Evolutionary conservation across 2,113 vertebrate genomes (phyloP).

Genomic region (Upupa epops): DNA sequence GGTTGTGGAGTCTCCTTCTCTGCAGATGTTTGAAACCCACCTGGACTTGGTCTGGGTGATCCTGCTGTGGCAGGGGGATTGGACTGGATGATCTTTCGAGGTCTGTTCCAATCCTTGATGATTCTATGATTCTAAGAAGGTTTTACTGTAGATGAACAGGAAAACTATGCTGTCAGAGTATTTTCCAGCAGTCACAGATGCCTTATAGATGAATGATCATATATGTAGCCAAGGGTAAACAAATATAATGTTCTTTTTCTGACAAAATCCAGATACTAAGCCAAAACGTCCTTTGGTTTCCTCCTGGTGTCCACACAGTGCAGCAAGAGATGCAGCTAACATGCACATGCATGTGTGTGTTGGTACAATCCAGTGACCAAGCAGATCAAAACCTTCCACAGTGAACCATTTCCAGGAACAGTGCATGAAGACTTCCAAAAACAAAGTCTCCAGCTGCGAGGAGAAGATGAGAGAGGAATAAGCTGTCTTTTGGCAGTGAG

Average conservation of each 20-base stretch:
- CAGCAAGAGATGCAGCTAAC: not conserved
- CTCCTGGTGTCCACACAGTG: not conserved
- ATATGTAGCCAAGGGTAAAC: not conserved
- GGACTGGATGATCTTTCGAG: too few relatives aligned
- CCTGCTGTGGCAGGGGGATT: too few relatives aligned
- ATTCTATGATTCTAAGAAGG: too few relatives aligned
- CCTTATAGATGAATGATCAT: not conserved
- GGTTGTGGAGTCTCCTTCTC: too few relatives aligned
- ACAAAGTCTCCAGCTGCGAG: not conserved
- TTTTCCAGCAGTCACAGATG: not conserved
- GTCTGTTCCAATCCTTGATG: too few relatives aligned
- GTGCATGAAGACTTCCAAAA: not conserved
- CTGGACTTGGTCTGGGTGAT: too few relatives aligned
- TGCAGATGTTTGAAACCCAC: too few relatives aligned
- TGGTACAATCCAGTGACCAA: not conserved
- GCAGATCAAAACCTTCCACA: not conserved
- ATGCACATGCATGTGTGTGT: accelerated
- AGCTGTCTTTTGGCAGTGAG: not conserved
- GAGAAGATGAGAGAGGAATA: not conserved
- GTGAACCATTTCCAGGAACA: accelerated
- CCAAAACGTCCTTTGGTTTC: not conserved
- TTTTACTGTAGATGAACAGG: not conserved
- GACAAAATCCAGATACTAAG: not conserved
- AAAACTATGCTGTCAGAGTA: not conserved
- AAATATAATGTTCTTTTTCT: not conserved